Percentiles rank a stretch among this genome's conserved stretches.
phyloP scores from a whole-genome alignment of 2,888 invertebrate genomes.

The Chironomus riparius region DNA sequence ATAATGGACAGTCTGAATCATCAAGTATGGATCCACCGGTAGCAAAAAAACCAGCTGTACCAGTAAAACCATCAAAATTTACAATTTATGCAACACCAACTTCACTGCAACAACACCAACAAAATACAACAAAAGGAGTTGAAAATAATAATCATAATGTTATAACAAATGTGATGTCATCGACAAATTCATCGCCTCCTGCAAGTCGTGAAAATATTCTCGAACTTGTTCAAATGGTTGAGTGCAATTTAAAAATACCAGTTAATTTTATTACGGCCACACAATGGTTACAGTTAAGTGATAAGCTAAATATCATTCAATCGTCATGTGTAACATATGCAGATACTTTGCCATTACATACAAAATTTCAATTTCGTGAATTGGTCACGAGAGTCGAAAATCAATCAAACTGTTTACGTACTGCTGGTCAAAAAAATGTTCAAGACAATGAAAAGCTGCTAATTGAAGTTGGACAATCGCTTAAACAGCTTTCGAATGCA shows the following conservation, averaged over 20 bases:
- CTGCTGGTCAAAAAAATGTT: constrained; percentile 60
- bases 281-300: constrained; percentile 71
- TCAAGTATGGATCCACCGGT: constrained; percentile 41
- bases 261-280: constrained; percentile 46
- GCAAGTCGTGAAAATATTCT: constrained; percentile 50
- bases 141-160: constrained; percentile 39
- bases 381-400: constrained; percentile 59
- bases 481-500: constrained; percentile 43
- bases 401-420: constrained; percentile 57
- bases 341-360: constrained; percentile 74
- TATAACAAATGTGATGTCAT: not conserved
- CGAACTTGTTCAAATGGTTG: constrained; percentile 57
- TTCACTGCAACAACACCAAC: constrained; percentile 8
- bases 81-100: constrained; percentile 71
- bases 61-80: constrained; percentile 56
- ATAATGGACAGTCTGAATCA: constrained; percentile 29
- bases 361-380: constrained; percentile 79
- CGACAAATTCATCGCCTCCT: constrained; percentile 45
- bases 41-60: constrained; percentile 58
- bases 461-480: constrained; percentile 52
- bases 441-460: constrained; percentile 58
- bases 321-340: constrained; percentile 75
- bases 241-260: constrained; percentile 52
- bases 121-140: constrained; percentile 34
- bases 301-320: constrained; percentile 72